Conservation (phyloP, 2,797 vertebrate species). For the Acestrorhynchus altus region DNA sequence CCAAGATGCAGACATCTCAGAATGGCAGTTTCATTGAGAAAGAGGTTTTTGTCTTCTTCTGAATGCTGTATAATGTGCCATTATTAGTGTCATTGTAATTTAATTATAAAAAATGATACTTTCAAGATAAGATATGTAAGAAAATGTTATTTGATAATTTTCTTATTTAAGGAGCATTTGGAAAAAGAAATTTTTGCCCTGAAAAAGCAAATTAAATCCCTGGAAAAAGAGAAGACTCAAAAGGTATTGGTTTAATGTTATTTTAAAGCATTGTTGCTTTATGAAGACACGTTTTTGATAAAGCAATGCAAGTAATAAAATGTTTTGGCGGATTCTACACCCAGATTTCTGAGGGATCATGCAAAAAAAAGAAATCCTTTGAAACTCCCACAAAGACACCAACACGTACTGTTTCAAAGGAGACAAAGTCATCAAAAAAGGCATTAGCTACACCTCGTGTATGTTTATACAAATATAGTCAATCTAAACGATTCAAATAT, state of each 20-base stretch:
- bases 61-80: not conserved
- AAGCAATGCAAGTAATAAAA: not conserved
- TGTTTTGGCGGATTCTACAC: not conserved
- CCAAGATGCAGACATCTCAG: slow-evolving; percentile 59
- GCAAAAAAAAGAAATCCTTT: slow-evolving; percentile 47
- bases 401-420: slow-evolving; percentile 14
- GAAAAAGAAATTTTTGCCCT: slow-evolving; percentile 55
- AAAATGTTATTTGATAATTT: not conserved
- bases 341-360: slow-evolving; percentile 44
- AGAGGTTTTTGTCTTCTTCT: slow-evolving; percentile 27
- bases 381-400: slow-evolving; percentile 23
- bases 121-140: not conserved
- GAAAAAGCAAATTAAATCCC: slow-evolving; percentile 67
- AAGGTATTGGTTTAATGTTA: slow-evolving; percentile 39
- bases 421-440: slow-evolving; percentile 27
- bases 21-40: slow-evolving; percentile 51
- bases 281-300: not conserved
- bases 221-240: slow-evolving; percentile 49
- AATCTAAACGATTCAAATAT: too few species aligned
- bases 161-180: slow-evolving; percentile 69
- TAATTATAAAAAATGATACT: not conserved
- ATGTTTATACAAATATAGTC: too few species aligned
- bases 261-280: not conserved
- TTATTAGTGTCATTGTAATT: not conserved
- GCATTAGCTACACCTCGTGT: slow-evolving; percentile 31